Base-by-base conservation (phyloP, 53 echinoderm and acorn worm species). In the Arbacia lixula region DNA sequence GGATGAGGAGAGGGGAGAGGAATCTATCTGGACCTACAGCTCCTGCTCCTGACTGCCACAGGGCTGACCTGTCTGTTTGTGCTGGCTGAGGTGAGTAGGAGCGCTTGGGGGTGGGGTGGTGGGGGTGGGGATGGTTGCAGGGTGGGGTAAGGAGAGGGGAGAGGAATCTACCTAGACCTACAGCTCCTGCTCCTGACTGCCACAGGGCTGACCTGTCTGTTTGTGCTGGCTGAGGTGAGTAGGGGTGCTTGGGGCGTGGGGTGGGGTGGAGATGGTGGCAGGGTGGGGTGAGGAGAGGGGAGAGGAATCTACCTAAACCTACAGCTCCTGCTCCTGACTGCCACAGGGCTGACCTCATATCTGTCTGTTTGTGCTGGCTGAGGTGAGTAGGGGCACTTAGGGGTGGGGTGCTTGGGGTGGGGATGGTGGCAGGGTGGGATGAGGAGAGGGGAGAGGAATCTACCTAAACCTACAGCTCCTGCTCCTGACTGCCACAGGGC, bases 61-160 rank as follows among this genome's bases (percentile, higher is more conserved):
- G 99, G 99, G 9, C 83, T 88, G 33, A 84, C 95, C 37, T 99
- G 90, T 53, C 85, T 99, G 46, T 94, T 95, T 30, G 50, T 94
- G 12, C 4, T 99, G 3, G 43, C 92, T n/a, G 99, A 99, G 92
- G 99, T 95, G 60, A 79, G 83, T 64, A 49, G 3, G n/a, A n/a
- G n/a, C n/a, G n/a, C n/a, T n/a, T n/a, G n/a, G n/a, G n/a, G n/a
- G n/a, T n/a, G n/a, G n/a, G n/a, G n/a, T n/a, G n/a, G n/a, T n/a
- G n/a, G n/a, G n/a, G n/a, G n/a, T n/a, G n/a, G n/a, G n/a, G n/a
- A n/a, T n/a, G n/a, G n/a, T n/a, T n/a, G n/a, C n/a, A n/a, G 19
- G n/a, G n/a, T n/a, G n/a, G n/a, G n/a, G n/a, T n/a, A n/a, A n/a
- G n/a, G n/a, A n/a, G n/a, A n/a, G n/a, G n/a, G n/a, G n/a, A n/a